Evolutionary conservation across 2,888 invertebrate species (phyloP), one percentile per base, ranked within the genome.

Genomic region (Polydrusus cervinus): DNA sequence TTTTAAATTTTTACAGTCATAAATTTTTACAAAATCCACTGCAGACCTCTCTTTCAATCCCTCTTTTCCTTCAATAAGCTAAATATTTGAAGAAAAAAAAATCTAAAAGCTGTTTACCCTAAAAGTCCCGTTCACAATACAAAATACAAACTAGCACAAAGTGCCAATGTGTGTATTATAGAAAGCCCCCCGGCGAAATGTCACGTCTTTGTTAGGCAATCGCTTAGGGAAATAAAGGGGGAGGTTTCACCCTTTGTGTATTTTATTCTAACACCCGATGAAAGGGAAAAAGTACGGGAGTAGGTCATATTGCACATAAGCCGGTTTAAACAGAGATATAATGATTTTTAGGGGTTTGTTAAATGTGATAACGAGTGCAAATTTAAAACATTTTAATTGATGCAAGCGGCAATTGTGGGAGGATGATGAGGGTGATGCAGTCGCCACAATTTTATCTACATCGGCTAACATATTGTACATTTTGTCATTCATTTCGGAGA

Each of bases 171-270:
- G 47, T 65, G 65, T 60, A 60, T 60, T 60, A 34, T 14, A 14
- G 38, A 65, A 62, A 51, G 30, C 47, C 47, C n/a, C 30, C 65
- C 3, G 34, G 49, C 49, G 47, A 65, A 65, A 49, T 65, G 65
- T 47, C 65, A 65, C 65, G 34, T 65, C 65, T 51, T 49, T 65
- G 65, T 65, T 45, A 65, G 16, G 47, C 65, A 65, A 65, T 65
- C 25, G 65, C 65, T 65, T 47, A 65, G 65, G 64, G 65, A 65
- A 34, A 65, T 51, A 65, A 51, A 65, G 49, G 65, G 64, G 49
- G 25, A 0, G 10, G 57, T 60, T 60, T 53, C 67, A 67, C 57
- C 57, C 53, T 55, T 67, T 55, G 60, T 70, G 43, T 43, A 16
- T 60, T 60, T 60, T 60, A 38, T 60, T 18, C 57, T 38, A 38